Evolutionary conservation across 1,140 invertebrate genomes (phyloP).

Genomic region (Cydia strobilella): DNA sequence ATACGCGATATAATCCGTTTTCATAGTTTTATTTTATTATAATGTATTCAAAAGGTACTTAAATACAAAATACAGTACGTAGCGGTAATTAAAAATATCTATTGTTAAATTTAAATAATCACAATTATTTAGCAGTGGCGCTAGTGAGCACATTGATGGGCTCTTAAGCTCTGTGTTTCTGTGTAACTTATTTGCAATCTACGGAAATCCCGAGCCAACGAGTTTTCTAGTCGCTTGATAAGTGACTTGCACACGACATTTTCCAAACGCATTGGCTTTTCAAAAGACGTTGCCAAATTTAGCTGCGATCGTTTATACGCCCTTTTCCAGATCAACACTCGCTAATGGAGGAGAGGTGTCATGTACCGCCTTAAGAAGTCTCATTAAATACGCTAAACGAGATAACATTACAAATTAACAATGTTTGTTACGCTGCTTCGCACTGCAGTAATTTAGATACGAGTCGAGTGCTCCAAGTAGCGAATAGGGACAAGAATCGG

Average conservation of each 20-base stretch:
- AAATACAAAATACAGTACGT: no score
- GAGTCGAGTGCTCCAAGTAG: background rate
- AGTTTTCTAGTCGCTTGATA: background rate
- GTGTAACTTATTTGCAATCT: no score
- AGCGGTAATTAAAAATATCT: no score
- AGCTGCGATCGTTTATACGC: background rate
- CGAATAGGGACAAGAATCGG: no score
- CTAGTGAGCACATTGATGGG: no score
- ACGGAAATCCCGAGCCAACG: background rate
- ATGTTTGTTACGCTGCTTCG: constrained; percentile 13
- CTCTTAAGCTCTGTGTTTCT: background rate
- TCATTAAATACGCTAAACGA: constrained; percentile 29
- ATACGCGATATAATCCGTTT: no score
- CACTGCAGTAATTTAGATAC: background rate
- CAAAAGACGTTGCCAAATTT: background rate
- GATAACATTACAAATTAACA: constrained; percentile 29
- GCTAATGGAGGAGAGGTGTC: constrained; percentile 25
- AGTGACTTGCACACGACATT: background rate
- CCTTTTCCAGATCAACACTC: background rate
- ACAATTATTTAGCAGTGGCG: no score
- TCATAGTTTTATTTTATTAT: no score
- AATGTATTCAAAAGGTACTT: no score
- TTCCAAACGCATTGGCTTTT: background rate
- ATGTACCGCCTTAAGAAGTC: constrained; percentile 17
- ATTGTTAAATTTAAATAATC: no score